A percentile compares a stretch with the other conserved stretches of the same genome.
phyloP scores from a whole-genome alignment of 2,888 invertebrate species.

The Hybos culiciformis region DNA sequence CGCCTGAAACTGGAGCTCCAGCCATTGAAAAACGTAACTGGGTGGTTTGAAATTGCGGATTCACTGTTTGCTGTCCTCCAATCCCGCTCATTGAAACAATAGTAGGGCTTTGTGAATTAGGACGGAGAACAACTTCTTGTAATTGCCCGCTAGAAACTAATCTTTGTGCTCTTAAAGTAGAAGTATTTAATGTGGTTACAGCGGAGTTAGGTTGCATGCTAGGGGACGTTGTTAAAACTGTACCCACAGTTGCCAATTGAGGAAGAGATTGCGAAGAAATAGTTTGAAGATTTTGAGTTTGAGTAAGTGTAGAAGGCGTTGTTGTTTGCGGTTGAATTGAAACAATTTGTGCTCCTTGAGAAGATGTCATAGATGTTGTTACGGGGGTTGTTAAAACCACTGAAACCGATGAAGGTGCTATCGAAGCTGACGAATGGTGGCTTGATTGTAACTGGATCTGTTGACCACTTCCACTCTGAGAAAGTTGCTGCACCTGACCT shows the following conservation, averaged over 20 bases:
- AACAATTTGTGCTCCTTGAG: conserved; percentile 28
- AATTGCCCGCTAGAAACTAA: conserved; percentile 30
- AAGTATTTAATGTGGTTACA: conserved; percentile 30
- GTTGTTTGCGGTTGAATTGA: conserved; percentile 31
- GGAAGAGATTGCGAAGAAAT: conserved; percentile 29
- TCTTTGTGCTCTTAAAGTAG: conserved; percentile 30
- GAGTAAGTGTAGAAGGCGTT: conserved; percentile 19
- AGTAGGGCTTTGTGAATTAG: conserved; percentile 31
- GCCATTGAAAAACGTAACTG: conserved; percentile 31
- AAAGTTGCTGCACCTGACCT: conserved; percentile 39
- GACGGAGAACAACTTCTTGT: conserved; percentile 31
- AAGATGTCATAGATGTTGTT: conserved; percentile 18
- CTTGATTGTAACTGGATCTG: conserved; percentile 20
- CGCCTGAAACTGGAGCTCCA: conserved; percentile 23
- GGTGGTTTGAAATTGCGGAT: conserved; percentile 30
- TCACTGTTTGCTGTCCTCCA: conserved; percentile 24
- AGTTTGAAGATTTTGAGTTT: conserved; percentile 27
- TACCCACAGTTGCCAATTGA: conserved; percentile 31
- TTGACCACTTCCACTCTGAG: conserved; percentile 21
- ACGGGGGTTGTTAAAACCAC: conserved; percentile 35
- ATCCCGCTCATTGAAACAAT: conserved; percentile 34
- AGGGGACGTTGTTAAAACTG: conserved; percentile 32
- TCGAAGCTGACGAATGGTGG: conserved; percentile 18
- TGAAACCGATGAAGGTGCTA: conserved; percentile 29
- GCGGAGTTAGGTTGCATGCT: conserved; percentile 27